Base-by-base conservation (phyloP, 1,140 invertebrate genomes). In the Chlorops oryzae region DNA sequence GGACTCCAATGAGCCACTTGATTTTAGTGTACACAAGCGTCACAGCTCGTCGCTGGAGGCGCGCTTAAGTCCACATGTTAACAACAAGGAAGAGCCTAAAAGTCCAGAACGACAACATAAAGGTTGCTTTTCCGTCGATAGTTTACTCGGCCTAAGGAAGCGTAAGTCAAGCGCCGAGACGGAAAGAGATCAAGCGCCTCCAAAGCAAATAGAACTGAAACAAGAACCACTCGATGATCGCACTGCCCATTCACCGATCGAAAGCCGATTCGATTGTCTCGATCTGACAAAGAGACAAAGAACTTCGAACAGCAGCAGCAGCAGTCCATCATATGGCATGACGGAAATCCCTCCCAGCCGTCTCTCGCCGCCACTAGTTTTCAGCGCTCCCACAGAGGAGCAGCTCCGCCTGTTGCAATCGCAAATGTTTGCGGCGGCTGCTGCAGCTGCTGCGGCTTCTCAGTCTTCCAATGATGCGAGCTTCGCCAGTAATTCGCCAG, bases 361-460 rank as follows among this genome's bases (percentile, higher is more conserved):
- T 10, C 13, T 22, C 6, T 7, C 42, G 12, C 12, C 17, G 6
- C 24, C 42, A 10, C 13, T 9, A 44, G 9, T 18, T 12, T 9
- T 23, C 52, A 12, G n/a, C 37, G 3, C 22, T 47, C 12, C 58
- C 2, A 59, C 65, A 39, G 59, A 65, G 45, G 61, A 63, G 9
- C 61, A 64, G 23, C 53, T 68, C 7, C 57, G 60, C 6, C 28
- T 69, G 28, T 44, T 69, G 46, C 65, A 65, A 37, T 65, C 62
- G n/a, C 65, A 69, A 42, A 69, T 69, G 65, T 65, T 69, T 28
- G 65, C 65, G 5, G 65, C 65, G 17, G 65, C 65, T 9, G 50
- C 54, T 2, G 65, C 63, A 0, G 65, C 65, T 1, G 64, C 64
- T 6, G 65, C 62, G 7, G 59, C 57, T 15, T 47, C 25, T 20